Evolutionary conservation across 64 coral and sea anemone genomes (phyloP).

Genomic region (Astreopora myriophthalma): DNA sequence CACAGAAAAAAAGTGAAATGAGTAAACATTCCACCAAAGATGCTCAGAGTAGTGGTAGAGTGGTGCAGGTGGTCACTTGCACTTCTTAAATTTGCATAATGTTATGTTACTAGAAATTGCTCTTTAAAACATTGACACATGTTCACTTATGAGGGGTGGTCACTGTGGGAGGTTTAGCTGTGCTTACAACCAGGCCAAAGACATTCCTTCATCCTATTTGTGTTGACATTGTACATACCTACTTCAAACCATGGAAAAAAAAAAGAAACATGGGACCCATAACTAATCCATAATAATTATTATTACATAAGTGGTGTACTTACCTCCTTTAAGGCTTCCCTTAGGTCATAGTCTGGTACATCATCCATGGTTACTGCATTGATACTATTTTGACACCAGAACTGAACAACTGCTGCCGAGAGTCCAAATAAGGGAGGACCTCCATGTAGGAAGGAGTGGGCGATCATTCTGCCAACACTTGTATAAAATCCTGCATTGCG

Average conservation of each 20-base stretch:
- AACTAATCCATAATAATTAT: neutral
- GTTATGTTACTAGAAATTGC: too few species aligned
- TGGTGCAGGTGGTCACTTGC: too few species aligned
- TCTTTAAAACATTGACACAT: too few species aligned
- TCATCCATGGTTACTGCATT: conserved; percentile 1
- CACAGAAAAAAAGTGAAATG: too few species aligned
- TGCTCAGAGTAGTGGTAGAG: too few species aligned
- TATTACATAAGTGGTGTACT: neutral
- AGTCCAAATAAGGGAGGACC: conserved; percentile 29
- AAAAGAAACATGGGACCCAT: neutral
- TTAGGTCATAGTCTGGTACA: conserved; percentile 30
- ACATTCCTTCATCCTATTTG: neutral
- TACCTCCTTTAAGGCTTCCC: conserved; percentile 37
- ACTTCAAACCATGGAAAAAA: neutral
- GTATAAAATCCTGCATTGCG: neutral
- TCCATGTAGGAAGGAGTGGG: conserved; percentile 36
- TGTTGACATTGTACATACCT: neutral
- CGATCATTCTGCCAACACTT: conserved; percentile 38
- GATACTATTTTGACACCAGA: neutral
- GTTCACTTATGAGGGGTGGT: too few species aligned
- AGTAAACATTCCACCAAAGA: too few species aligned
- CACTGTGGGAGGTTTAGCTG: too few species aligned
- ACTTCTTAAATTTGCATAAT: too few species aligned
- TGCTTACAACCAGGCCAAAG: too few species aligned
- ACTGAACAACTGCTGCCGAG: conserved; percentile 18